A percentile compares a stretch with the other conserved stretches of the same genome.
Conservation (phyloP, 2,888 invertebrate genomes). For the Leucania comma region DNA sequence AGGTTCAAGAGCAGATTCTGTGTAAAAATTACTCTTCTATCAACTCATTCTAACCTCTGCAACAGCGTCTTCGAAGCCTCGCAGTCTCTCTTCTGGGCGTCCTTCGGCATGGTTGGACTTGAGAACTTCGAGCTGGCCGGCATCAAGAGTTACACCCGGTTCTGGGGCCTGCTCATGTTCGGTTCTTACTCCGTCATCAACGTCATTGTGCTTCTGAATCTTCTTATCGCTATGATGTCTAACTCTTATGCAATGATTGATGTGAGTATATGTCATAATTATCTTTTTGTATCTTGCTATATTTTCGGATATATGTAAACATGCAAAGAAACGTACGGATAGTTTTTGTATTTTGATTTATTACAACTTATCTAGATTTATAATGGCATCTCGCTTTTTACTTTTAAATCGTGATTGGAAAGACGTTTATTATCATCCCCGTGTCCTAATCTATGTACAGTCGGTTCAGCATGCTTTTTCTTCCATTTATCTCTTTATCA, state of each 20-base stretch:
- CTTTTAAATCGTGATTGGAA: no score
- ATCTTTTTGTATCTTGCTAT: not conserved
- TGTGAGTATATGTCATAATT: slow-evolving; percentile 90
- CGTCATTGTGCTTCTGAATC: slow-evolving; percentile 97
- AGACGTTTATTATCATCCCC: no score
- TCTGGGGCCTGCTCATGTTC: slow-evolving; percentile 99
- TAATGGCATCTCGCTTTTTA: no score
- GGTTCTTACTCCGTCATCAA: slow-evolving; percentile 98
- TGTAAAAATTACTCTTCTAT: no score
- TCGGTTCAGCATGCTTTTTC: no score
- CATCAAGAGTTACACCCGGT: slow-evolving; percentile 97
- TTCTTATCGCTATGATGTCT: slow-evolving; percentile 99
- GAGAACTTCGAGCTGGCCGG: slow-evolving; percentile 96
- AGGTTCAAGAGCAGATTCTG: not conserved
- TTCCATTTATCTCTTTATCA: no score
- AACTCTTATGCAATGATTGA: slow-evolving; percentile 98
- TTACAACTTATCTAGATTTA: not conserved
- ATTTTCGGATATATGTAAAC: not conserved
- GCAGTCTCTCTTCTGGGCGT: slow-evolving; percentile 99
- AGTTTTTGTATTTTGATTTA: no score
- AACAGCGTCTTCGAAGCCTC: slow-evolving; percentile 97
- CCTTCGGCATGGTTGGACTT: slow-evolving; percentile 97
- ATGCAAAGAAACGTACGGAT: not conserved
- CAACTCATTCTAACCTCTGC: not conserved
- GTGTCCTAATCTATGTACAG: no score